Evolutionary conservation across 2,797 vertebrate species (phyloP), one percentile per base, ranked within the genome.

Genomic region (Salarias fasciatus): DNA sequence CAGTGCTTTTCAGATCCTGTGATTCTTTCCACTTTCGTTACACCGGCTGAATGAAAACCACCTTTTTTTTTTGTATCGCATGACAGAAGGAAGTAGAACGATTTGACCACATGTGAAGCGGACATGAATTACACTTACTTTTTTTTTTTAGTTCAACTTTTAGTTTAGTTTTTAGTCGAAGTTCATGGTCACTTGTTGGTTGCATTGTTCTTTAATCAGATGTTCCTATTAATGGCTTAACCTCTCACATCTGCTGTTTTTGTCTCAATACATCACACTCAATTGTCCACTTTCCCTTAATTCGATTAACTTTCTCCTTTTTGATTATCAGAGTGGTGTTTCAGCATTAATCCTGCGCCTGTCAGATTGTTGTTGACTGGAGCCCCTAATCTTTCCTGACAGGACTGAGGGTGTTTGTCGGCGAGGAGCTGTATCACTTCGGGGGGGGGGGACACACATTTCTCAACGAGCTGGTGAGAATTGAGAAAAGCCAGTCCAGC

Each of bases 401-500:
- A 68, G 71, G 67, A 60, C 5, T 44, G 59, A 71, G 52, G 40
- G 44, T 31, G 47, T 59, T 75, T 75, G 75, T 42, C 15, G 50
- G 41, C 41, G 36, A 31, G 61, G 18, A 8, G 38, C 45, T 0
- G 58, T 46, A 50, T 85, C 66, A 73, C 80, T 81, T 73, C 68
- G 49, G 62, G 24, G n/a, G n/a, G n/a, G n/a, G 50, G 57, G n/a
- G 44, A 75, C 67, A 69, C 62, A 61, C 59, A 60, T 60, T 60
- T 78, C 56, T 63, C 36, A 72, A 50, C 51, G 40, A 63, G 66
- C 66, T 59, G 45, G 53, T 46, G 74, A 69, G 66, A 48, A 53
- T 42, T 57, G 62, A 78, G 72, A 81, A 72, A 79, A 74, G 63
- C 64, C 38, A 9, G 65, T 60, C 0, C 18, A 67, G 73, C 72